Evolutionary conservation across 1,140 invertebrate species (phyloP), one percentile per base, ranked within the genome.

Genomic region (Bicyclus anynana): DNA sequence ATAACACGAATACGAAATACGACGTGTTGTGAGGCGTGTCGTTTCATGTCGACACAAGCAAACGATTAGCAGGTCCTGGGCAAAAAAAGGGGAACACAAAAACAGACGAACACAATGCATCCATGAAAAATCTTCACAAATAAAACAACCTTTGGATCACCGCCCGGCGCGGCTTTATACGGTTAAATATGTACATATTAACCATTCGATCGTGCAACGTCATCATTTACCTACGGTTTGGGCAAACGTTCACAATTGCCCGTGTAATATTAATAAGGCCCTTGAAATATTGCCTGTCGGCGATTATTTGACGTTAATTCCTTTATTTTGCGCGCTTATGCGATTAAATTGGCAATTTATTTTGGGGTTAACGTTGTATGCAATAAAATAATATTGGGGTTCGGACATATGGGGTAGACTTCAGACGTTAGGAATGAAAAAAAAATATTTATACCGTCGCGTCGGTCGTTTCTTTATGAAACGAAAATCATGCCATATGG

Each of bases 81-180:
- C 74, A 77, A 76, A 79, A 70, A 72, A 70, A 55, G 51, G n/a
- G 7, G 13, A 38, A 37, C 63, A 67, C 65, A 74, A 69, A 74
- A 71, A 69, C 67, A 59, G 64, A 56, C 65, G 61, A 65, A 56
- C 74, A 79, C 77, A 77, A 80, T 75, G 68, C 62, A 48, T 69
- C 74, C 77, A 69, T 78, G 78, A 78, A 80, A 75, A 76, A 80
- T 80, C 71, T 68, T 53, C 60, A 72, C 69, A 77, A 79, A 77
- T 72, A 83, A 78, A 80, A 77, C 68, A 71, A 69, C 47, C 60
- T 65, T 71, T 67, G 66, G 59, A 66, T 67, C 67, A 59, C 59
- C 62, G 49, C 54, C 67, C 62, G 49, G 49, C 38, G 53, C 50
- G 37, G 53, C 52, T 64, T 69, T 63, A 67, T 65, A 64, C 59